Evolutionary conservation across 2,888 invertebrate species (phyloP).

Genomic region (Tholera decimalis): DNA sequence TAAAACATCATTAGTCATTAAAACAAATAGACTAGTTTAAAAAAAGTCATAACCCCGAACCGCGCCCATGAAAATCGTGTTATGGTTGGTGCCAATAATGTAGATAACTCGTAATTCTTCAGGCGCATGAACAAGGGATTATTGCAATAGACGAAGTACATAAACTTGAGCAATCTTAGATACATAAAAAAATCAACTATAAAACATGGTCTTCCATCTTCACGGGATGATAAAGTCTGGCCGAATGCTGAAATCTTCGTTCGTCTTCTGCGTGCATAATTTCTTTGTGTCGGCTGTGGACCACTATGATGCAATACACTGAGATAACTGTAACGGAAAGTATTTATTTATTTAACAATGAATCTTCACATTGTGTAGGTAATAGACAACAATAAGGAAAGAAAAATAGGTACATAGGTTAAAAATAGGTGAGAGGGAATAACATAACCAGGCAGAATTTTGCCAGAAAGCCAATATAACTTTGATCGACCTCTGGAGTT

Average conservation of each 20-base stretch:
- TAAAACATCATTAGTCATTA: too few relatives aligned
- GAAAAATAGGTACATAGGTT: too few relatives aligned
- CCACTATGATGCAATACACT: slow-evolving; percentile 86
- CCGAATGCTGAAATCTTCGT: slow-evolving; percentile 79
- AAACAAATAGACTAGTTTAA: slow-evolving; percentile 17
- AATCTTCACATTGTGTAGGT: too few relatives aligned
- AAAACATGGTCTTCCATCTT: slow-evolving; percentile 69
- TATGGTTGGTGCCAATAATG: not conserved
- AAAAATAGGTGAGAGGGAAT: too few relatives aligned
- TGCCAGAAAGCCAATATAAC: too few relatives aligned
- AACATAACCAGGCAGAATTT: too few relatives aligned
- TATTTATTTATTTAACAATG: not conserved
- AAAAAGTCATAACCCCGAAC: too few relatives aligned
- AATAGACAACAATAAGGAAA: too few relatives aligned
- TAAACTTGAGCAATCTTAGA: not conserved
- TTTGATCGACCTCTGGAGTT: too few relatives aligned
- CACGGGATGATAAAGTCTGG: slow-evolving; percentile 78
- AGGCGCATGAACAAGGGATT: not conserved
- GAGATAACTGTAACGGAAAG: slow-evolving; percentile 78
- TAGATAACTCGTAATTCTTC: not conserved
- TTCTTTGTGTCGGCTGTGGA: slow-evolving; percentile 87
- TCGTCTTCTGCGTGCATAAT: slow-evolving; percentile 84
- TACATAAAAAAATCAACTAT: slow-evolving; percentile 34
- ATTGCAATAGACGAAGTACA: not conserved
- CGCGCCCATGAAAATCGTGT: too few relatives aligned